These are phyloP conservation scores for Mechanitis messenoides DNA, from an alignment of 2,888 invertebrate species.

Conservation along the genomic window DNA sequence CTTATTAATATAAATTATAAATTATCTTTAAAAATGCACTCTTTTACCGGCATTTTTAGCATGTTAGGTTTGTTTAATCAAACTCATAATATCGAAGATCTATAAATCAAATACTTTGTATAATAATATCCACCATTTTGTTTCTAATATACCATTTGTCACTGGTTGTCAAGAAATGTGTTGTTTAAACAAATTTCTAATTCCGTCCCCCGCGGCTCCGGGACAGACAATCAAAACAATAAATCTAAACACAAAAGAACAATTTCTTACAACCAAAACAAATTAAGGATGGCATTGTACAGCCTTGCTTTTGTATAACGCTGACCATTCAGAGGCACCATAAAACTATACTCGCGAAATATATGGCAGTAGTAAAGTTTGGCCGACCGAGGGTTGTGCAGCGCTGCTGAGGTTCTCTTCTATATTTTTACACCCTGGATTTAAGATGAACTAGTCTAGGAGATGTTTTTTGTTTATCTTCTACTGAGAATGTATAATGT, in stretches of 20 bases:
- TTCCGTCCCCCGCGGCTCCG: conserved; percentile 40
- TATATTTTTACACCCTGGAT: conserved; percentile 7
- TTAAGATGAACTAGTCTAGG: conserved; percentile 1
- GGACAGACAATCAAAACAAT: conserved; percentile 53
- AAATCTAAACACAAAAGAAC: conserved; percentile 52
- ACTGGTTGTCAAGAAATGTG: conserved; percentile 18
- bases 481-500: too few species aligned
- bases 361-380: conserved; percentile 61
- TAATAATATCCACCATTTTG: background rate
- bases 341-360: conserved; percentile 48
- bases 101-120: too few species aligned
- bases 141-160: background rate
- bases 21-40: too few species aligned
- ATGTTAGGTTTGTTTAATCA: too few species aligned
- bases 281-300: conserved; percentile 53
- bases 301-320: conserved; percentile 39
- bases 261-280: conserved; percentile 70
- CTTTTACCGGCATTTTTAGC: too few species aligned
- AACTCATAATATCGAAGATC: too few species aligned
- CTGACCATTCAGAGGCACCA: conserved; percentile 64
- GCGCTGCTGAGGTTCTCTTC: conserved; percentile 1
- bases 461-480: background rate
- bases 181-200: conserved; percentile 30
- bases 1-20: too few species aligned
- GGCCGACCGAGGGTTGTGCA: conserved; percentile 33